Percentiles rank a stretch among this genome's conserved stretches.
phyloP scores from a whole-genome alignment of 2,888 invertebrate genomes.

The Drosophila multiciliata region DNA sequence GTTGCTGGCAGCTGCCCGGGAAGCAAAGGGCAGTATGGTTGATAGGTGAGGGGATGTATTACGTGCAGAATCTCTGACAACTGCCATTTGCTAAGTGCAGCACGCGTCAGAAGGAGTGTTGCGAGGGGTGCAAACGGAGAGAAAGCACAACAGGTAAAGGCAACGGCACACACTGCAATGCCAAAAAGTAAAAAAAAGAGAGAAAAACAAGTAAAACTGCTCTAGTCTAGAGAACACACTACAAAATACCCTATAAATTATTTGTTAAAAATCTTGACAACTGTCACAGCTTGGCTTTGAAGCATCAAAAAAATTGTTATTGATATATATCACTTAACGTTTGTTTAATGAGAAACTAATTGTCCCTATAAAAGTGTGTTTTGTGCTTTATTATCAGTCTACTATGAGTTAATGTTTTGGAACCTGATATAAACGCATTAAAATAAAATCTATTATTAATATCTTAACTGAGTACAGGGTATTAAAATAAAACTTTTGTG shows the following conservation, averaged over 20 bases:
- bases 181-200: constrained; percentile 18
- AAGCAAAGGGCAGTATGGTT: not conserved
- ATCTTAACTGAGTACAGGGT: not conserved
- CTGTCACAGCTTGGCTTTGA: not conserved
- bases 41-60: constrained; percentile 8
- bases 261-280: not conserved
- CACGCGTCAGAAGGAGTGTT: not conserved
- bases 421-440: not conserved
- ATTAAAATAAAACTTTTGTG: constrained; percentile 49
- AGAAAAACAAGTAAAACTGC: constrained; percentile 16
- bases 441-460: not conserved
- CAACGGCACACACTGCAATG: constrained; percentile 20
- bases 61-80: constrained; percentile 62
- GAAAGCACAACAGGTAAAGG: constrained; percentile 16
- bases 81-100: constrained; percentile 62
- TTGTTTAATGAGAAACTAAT: not conserved
- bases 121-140: not conserved
- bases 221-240: not conserved
- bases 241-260: not conserved
- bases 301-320: not conserved
- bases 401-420: too few relatives aligned
- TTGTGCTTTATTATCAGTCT: not conserved
- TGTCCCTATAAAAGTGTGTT: not conserved
- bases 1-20: constrained; percentile 37
- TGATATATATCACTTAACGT: not conserved